A percentile compares a stretch with the other conserved stretches of the same genome.
Conservation (phyloP, 1,140 invertebrate genomes). For the Mamestra configurata region DNA sequence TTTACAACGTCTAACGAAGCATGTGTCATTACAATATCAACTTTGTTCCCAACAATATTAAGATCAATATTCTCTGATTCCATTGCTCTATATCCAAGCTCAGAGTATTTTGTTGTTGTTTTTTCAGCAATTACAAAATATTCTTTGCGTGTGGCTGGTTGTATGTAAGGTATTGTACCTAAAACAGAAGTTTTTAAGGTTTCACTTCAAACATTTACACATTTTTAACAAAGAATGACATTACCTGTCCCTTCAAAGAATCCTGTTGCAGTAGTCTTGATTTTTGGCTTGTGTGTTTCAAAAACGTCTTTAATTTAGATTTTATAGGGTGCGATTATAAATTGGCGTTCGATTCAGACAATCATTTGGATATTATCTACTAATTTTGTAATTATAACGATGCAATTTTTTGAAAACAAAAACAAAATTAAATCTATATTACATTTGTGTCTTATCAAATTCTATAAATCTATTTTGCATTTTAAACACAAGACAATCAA, state of each 20-base stretch:
- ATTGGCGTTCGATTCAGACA: neutral
- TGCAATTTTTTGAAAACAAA: no score
- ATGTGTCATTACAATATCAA: constrained; percentile 39
- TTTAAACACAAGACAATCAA: neutral
- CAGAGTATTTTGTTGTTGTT: constrained; percentile 87
- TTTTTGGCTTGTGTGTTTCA: constrained; percentile 62
- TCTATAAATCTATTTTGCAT: no score
- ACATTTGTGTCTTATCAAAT: neutral
- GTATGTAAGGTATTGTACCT: constrained; percentile 92
- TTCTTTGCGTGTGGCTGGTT: constrained; percentile 94
- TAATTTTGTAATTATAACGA: no score
- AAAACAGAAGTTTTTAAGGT: constrained; percentile 72
- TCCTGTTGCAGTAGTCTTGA: constrained; percentile 61
- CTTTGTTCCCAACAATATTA: constrained; percentile 2
- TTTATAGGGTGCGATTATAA: constrained; percentile 2
- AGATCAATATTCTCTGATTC: constrained; percentile 30
- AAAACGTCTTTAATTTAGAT: constrained; percentile 58
- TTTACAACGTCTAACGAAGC: constrained; percentile 5
- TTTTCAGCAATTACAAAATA: constrained; percentile 92
- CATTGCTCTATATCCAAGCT: constrained; percentile 58
- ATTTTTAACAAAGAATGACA: constrained; percentile 81
- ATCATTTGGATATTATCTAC: neutral
- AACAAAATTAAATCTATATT: no score
- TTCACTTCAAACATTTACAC: constrained; percentile 83
- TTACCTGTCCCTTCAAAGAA: constrained; percentile 66